phyloP scores from a whole-genome alignment of 2,888 invertebrate species.

The Melanargia galathea region DNA sequence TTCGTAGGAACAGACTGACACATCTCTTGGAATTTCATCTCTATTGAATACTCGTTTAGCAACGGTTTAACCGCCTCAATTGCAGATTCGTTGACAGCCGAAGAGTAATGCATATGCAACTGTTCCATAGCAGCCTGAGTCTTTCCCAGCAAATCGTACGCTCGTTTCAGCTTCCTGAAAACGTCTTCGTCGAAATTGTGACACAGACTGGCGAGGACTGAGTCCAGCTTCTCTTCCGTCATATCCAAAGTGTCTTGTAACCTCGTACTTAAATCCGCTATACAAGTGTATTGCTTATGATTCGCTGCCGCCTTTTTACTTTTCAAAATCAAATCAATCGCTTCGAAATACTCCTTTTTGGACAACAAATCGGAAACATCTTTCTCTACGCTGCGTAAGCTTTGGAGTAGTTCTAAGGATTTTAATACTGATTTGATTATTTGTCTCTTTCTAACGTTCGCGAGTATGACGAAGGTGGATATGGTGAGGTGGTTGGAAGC shows the following conservation, averaged over 20 bases:
- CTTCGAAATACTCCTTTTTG: conserved; percentile 93
- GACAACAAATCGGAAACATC: conserved; percentile 90
- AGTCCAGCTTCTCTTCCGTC: conserved; percentile 95
- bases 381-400: conserved; percentile 90
- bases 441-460: conserved; percentile 94
- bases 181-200: conserved; percentile 89
- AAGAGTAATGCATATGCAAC: conserved; percentile 96
- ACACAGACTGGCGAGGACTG: conserved; percentile 89
- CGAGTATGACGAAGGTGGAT: conserved; percentile 93
- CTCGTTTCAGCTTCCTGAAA: conserved; percentile 92
- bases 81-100: conserved; percentile 92
- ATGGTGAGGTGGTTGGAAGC: conserved; percentile 92
- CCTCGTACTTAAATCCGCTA: conserved; percentile 92
- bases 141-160: conserved; percentile 94
- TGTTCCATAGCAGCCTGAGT: conserved; percentile 97
- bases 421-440: conserved; percentile 90
- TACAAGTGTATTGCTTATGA: conserved; percentile 95
- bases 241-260: conserved; percentile 94
- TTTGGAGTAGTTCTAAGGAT: conserved; percentile 82
- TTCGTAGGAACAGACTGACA: conserved; percentile 83
- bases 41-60: conserved; percentile 54
- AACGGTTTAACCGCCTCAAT: conserved; percentile 83
- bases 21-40: conserved; percentile 88
- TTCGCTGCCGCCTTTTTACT: conserved; percentile 93
- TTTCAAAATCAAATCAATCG: conserved; percentile 93